phyloP scores from a whole-genome alignment of 35 echinoderm and acorn worm genomes.

The Heliocidaris erythrogramma region DNA sequence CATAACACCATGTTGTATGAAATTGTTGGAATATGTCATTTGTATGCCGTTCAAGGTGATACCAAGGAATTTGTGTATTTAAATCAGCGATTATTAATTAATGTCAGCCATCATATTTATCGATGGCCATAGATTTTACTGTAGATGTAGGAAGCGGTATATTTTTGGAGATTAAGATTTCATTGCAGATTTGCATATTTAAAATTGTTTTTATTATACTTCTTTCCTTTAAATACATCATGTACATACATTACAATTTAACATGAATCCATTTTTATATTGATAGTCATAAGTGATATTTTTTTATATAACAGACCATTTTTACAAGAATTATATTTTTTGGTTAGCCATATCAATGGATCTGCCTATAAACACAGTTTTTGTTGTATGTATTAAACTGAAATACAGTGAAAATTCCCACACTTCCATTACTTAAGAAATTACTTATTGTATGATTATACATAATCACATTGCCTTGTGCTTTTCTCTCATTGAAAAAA shows the following conservation, averaged over 20 bases:
- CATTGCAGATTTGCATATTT: not conserved
- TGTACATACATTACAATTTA: not conserved
- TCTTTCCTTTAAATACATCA: not conserved
- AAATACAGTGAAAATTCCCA: too few relatives aligned
- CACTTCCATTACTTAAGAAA: too few relatives aligned
- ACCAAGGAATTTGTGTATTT: not conserved
- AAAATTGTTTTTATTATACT: too few relatives aligned
- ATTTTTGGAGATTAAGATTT: not conserved
- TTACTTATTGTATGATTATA: too few relatives aligned
- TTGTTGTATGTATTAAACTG: too few relatives aligned
- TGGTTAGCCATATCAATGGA: too few relatives aligned
- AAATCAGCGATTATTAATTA: not conserved
- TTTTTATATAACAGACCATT: not conserved
- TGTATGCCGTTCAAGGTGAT: not conserved
- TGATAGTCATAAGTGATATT: not conserved
- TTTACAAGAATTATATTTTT: not conserved
- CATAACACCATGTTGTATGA: not conserved
- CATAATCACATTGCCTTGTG: too few relatives aligned
- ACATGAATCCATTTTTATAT: too few relatives aligned
- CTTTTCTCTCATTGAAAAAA: too few relatives aligned
- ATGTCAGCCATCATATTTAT: not conserved
- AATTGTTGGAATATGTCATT: too few relatives aligned
- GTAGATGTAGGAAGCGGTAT: not conserved
- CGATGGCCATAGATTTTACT: not conserved
- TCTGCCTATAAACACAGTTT: too few relatives aligned